Evolutionary conservation across 2,113 vertebrate genomes (phyloP).

Genomic region (Cephalopterus ornatus): DNA sequence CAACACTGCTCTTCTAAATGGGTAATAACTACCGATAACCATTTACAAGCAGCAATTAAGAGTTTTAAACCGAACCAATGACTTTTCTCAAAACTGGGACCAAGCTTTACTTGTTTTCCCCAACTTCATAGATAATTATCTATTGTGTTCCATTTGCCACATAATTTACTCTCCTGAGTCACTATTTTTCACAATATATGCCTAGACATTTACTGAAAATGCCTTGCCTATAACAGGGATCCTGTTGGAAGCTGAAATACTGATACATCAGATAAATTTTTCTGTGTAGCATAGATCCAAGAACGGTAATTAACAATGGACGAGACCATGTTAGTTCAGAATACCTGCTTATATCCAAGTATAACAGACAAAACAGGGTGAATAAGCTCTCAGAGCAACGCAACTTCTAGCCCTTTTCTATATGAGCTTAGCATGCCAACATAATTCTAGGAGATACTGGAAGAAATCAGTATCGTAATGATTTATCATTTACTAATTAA

Average conservation of each 20-base stretch:
- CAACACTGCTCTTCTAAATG: slow-evolving; percentile 33
- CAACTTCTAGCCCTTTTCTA: background rate
- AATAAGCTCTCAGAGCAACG: background rate
- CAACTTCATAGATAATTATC: slow-evolving; percentile 45
- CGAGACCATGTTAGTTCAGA: background rate
- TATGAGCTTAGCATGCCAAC: background rate
- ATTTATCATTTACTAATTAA: background rate
- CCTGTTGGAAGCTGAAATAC: background rate
- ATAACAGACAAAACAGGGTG: background rate
- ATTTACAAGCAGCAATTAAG: slow-evolving; percentile 48
- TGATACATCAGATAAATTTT: background rate
- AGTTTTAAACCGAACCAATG: slow-evolving; percentile 19
- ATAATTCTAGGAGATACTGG: background rate
- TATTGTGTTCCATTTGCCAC: slow-evolving; percentile 26
- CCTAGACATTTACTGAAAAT: slow-evolving; percentile 6
- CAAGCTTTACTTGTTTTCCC: slow-evolving; percentile 27
- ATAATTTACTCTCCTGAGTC: slow-evolving; percentile 32
- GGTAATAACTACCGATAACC: slow-evolving; percentile 50
- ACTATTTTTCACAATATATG: background rate
- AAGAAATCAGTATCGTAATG: background rate
- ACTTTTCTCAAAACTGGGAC: slow-evolving; percentile 20
- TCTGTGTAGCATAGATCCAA: background rate
- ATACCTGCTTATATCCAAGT: background rate
- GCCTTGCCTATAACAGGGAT: background rate
- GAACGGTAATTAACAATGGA: background rate